Evolutionary conservation across 2,888 invertebrate genomes (phyloP), one percentile per base, ranked within the genome.

Genomic region (Digitonthophagus gazella): DNA sequence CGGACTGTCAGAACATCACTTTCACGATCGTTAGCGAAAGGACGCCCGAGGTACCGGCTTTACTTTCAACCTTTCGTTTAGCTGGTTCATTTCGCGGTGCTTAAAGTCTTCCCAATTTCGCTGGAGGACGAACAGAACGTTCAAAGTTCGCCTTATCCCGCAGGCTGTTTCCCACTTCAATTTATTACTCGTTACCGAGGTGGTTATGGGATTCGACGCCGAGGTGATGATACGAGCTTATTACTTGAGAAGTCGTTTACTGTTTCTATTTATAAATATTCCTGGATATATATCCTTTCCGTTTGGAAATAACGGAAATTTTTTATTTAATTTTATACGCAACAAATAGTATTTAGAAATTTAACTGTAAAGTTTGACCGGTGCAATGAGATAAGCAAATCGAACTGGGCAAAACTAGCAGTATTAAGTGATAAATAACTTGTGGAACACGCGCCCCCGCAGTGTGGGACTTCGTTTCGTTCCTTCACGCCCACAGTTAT

Each of bases 31-130:
- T 75, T 76, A 74, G 73, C 71, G 69, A 63, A 69, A 74, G 72
- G 75, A 76, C 72, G 76, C 76, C 76, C 63, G 72, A 67, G 75
- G 76, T 76, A 71, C 76, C 76, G 77, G 76, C 75, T 76, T 75
- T 75, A 74, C 76, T 77, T 76, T 76, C 75, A 73, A 74, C 74
- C 74, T 73, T 44, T 44, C 28, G 28, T 44, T 44, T 44, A 44
- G 28, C 28, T 11, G 28, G 8, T 44, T 44, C 28, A 44, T 44
- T 44, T 44, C 28, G 28, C 28, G 28, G 8, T 44, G 8, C 28
- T 44, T 44, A 8, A n/a, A 11, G 28, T 11, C 28, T 44, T 11
- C 28, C 28, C 11, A 44, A 44, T 44, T 44, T 11, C 28, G 28
- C 28, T 11, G 28, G 28, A 44, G 28, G 28, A 8, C 8, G 28